Conservation (phyloP, 2,797 vertebrate species). For the Cyclura pinguis region DNA sequence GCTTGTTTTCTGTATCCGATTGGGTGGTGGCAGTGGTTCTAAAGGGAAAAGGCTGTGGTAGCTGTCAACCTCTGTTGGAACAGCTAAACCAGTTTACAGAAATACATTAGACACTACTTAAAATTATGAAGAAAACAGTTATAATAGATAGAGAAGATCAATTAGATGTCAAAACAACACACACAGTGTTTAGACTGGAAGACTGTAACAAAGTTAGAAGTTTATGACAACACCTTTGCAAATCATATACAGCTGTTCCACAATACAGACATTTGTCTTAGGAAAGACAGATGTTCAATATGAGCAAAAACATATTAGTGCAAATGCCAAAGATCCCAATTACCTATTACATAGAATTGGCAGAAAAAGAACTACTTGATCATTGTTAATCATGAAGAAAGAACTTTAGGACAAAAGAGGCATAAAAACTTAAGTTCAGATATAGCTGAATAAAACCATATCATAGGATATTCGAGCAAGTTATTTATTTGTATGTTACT, state of each 20-base stretch:
- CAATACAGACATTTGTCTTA: background rate
- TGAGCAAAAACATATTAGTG: background rate
- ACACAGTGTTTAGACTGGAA: conserved; percentile 13
- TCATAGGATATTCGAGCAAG: background rate
- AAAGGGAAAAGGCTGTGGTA: conserved; percentile 98
- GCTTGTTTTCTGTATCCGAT: conserved; percentile 98
- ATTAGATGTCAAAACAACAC: conserved; percentile 40
- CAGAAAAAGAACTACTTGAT: background rate
- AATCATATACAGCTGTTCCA: background rate
- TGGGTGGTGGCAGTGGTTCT: conserved; percentile 94
- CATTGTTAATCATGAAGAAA: background rate
- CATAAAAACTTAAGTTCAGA: background rate
- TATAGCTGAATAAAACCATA: background rate
- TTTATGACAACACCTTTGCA: conserved; percentile 28
- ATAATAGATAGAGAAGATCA: conserved; percentile 49
- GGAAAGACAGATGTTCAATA: background rate
- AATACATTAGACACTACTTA: conserved; percentile 51
- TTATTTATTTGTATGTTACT: background rate
- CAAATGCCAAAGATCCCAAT: background rate
- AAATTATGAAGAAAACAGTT: conserved; percentile 43
- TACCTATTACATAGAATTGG: background rate
- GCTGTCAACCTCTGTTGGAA: conserved; percentile 97
- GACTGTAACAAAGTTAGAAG: conserved; percentile 15
- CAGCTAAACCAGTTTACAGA: conserved; percentile 82
- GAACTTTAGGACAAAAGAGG: background rate